phyloP scores from a whole-genome alignment of 2,888 invertebrate species.

The Plagodis pulveraria region DNA sequence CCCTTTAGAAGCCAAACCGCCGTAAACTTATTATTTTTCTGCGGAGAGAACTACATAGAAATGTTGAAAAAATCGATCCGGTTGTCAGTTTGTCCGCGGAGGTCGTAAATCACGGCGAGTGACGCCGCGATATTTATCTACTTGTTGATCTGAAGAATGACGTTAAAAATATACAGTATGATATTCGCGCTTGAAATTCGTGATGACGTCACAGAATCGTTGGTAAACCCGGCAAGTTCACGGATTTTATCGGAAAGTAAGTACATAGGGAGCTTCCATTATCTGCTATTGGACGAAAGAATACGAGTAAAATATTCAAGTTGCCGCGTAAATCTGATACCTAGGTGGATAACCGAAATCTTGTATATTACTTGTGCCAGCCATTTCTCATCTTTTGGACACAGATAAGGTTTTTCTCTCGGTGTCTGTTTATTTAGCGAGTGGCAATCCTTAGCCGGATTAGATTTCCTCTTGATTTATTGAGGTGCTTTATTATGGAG shows the following conservation, averaged over 20 bases:
- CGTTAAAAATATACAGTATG: constrained; percentile 9
- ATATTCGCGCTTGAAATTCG: constrained; percentile 4
- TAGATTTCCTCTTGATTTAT: constrained; percentile 22
- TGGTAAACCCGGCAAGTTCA: not conserved
- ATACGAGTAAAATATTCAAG: constrained; percentile 24
- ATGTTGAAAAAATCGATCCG: constrained; percentile 52
- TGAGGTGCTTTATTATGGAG: constrained; percentile 19
- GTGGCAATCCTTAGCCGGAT: constrained; percentile 9
- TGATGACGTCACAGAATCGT: not conserved
- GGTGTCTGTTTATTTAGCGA: constrained; percentile 10
- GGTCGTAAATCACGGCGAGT: constrained; percentile 59
- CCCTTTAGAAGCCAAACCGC: constrained; percentile 58
- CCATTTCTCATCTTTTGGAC: constrained; percentile 22
- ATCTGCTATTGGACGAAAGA: constrained; percentile 23
- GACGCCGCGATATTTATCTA: constrained; percentile 49
- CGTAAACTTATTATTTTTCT: constrained; percentile 48
- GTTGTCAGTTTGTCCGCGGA: constrained; percentile 47
- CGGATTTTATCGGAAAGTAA: constrained; percentile 10
- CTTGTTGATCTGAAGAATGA: constrained; percentile 54
- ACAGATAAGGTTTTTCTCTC: constrained; percentile 17
- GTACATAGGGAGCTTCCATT: constrained; percentile 17
- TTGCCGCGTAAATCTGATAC: constrained; percentile 10
- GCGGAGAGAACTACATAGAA: constrained; percentile 44
- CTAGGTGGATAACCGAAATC: constrained; percentile 22
- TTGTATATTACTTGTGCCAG: constrained; percentile 21